Evolutionary conservation across 2,113 vertebrate genomes (phyloP).

Genomic region (Chamaea fasciata): DNA sequence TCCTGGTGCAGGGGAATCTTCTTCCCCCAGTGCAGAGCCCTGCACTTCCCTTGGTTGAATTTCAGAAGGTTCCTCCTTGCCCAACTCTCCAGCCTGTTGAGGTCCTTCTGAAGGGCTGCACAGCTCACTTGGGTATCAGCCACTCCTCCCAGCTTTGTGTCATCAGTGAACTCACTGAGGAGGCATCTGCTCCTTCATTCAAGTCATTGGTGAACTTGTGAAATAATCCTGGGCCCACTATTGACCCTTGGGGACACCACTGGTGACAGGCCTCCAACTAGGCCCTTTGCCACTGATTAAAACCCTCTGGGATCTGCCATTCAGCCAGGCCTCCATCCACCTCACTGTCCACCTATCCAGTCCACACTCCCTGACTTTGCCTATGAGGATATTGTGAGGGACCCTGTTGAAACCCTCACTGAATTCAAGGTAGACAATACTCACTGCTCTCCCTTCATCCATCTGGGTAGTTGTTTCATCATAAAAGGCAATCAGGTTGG

Average conservation of each 20-base stretch:
- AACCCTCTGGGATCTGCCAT: background rate
- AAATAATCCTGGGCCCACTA: background rate
- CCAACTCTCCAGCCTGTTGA: background rate
- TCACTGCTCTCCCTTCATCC: background rate
- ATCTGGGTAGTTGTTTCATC: background rate
- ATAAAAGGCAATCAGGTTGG: background rate
- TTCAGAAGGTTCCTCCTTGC: background rate
- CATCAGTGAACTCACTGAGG: background rate
- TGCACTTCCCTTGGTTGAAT: background rate
- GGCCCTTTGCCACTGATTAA: background rate
- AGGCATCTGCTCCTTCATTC: background rate
- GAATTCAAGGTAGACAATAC: background rate
- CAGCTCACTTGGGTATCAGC: fast-evolving
- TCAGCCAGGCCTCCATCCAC: background rate
- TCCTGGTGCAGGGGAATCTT: background rate
- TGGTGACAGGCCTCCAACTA: background rate
- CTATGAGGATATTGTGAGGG: background rate
- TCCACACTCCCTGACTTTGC: background rate
- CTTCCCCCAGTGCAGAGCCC: background rate
- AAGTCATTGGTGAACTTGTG: background rate
- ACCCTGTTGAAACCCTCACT: background rate
- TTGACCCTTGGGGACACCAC: background rate
- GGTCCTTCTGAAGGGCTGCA: background rate
- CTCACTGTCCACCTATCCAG: background rate
- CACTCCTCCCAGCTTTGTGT: background rate